Evolutionary conservation across 2,888 invertebrate genomes (phyloP), one percentile per base, ranked within the genome.

Genomic region (Rhagonycha fulva): DNA sequence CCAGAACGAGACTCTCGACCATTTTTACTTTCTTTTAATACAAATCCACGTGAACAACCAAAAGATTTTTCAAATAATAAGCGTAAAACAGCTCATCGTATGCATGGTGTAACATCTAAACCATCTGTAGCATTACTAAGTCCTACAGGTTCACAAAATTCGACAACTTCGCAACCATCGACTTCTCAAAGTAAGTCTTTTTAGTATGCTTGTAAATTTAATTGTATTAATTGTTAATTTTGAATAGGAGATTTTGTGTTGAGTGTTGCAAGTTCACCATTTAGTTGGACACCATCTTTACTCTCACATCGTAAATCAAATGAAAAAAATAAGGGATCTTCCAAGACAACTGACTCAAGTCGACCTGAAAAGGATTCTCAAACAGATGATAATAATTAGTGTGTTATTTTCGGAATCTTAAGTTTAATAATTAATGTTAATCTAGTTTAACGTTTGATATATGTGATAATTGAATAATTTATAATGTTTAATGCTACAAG

Each of bases 231-330:
- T 76, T 80, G 28, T 1, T 14, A 24, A 24, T 66, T 62, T 66
- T 24, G 0, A 66, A 26, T n/a, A 24, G 26, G 23, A 26, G 63
- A 66, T 66, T 66, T 66, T 66, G 63, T 26, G 9, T 24, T 66
- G 63, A 26, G 63, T 14, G 26, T 66, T 24, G 72, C 82, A 28
- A 80, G 77, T 71, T 83, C 82, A 74, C 85, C 84, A 32, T 88
- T 87, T 80, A 87, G 87, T 80, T 88, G 88, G 88, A 87, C 87
- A 9, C 87, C 87, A 9, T 86, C 87, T 4, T 81, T 87, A 62
- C 79, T 87, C 73, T 84, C 80, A 62, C 86, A 86, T 75, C 76
- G 86, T 66, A 82, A 85, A 66, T 78, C 82, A 5, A 78, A 71
- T 9, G 85, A 84, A 72, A 77, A 82, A 11, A 80, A 81, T 61